Evolutionary conservation across 64 coral and sea anemone species (phyloP).

Genomic region (Dendrophyllia cribrosa): DNA sequence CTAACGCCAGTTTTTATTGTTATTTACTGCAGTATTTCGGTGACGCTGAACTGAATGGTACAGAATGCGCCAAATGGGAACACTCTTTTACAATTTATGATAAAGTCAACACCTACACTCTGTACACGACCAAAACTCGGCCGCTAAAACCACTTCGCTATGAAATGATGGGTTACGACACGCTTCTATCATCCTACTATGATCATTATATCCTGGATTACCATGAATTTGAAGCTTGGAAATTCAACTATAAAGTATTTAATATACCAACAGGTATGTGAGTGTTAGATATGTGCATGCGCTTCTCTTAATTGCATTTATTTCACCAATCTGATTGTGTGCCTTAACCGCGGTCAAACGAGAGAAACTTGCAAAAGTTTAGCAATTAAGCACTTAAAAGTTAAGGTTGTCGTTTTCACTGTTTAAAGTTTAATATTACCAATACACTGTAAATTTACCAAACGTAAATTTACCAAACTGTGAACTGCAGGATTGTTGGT

Average conservation of each 20-base stretch:
- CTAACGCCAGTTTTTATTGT: too few relatives aligned
- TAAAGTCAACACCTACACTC: slow-evolving; percentile 92
- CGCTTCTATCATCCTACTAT: slow-evolving; percentile 97
- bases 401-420: too few relatives aligned
- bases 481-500: too few relatives aligned
- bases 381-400: too few relatives aligned
- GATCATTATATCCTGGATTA: slow-evolving; percentile 99
- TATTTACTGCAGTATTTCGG: slow-evolving; percentile 68
- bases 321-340: too few relatives aligned
- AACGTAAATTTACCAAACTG: too few relatives aligned
- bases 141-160: slow-evolving; percentile 84
- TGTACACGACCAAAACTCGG: slow-evolving; percentile 76
- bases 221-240: slow-evolving; percentile 78
- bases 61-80: slow-evolving; percentile 81
- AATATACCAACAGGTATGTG: slow-evolving; percentile 89
- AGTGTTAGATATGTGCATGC: neutral
- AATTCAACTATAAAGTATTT: slow-evolving; percentile 72
- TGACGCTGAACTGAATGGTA: slow-evolving; percentile 62
- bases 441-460: too few relatives aligned
- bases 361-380: too few relatives aligned
- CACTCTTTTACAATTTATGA: slow-evolving; percentile 93
- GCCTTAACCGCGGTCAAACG: too few relatives aligned
- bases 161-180: slow-evolving; percentile 99
- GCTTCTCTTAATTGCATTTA: too few relatives aligned
- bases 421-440: too few relatives aligned